These are phyloP conservation scores for Synanthedon tipuliformis DNA, from an alignment of 2,888 invertebrate genomes.

Conservation along the genomic window DNA sequence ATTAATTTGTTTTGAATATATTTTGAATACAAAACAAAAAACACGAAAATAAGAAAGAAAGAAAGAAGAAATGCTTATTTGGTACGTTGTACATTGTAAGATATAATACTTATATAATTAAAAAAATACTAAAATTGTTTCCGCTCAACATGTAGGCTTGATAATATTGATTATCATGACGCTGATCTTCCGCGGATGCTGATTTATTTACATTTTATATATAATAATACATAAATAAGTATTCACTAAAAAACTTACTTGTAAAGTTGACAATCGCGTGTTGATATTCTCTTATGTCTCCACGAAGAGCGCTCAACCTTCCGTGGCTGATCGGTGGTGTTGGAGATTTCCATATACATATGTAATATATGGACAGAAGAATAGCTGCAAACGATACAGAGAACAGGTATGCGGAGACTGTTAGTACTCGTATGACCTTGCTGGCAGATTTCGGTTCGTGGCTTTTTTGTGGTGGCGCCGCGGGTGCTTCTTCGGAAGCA, in stretches of 20 bases:
- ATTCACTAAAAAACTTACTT: constrained; percentile 11
- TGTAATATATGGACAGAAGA: constrained; percentile 83
- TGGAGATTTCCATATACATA: constrained; percentile 83
- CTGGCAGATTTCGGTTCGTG: constrained; percentile 53
- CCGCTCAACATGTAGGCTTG: too few relatives aligned
- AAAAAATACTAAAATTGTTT: too few relatives aligned
- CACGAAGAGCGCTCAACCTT: constrained; percentile 20
- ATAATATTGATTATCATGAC: too few relatives aligned
- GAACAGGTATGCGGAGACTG: constrained; percentile 83
- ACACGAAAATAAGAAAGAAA: too few relatives aligned
- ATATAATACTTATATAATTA: too few relatives aligned
- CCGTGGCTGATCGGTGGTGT: constrained; percentile 36
- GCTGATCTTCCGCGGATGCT: too few relatives aligned
- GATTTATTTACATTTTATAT: too few relatives aligned
- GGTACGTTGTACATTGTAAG: too few relatives aligned
- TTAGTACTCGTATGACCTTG: constrained; percentile 73
- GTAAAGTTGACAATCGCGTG: constrained; percentile 9
- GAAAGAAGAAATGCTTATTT: too few relatives aligned
- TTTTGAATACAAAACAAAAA: too few relatives aligned
- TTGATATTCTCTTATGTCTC: constrained; percentile 11
- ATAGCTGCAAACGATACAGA: constrained; percentile 90
- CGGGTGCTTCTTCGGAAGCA: constrained; percentile 31
- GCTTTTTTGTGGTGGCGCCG: constrained; percentile 34
- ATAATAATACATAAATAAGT: background rate
- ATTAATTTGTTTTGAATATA: too few relatives aligned